These are phyloP conservation scores for Plagodis dolabraria DNA, from an alignment of 2,888 invertebrate genomes.

Conservation along the genomic window DNA sequence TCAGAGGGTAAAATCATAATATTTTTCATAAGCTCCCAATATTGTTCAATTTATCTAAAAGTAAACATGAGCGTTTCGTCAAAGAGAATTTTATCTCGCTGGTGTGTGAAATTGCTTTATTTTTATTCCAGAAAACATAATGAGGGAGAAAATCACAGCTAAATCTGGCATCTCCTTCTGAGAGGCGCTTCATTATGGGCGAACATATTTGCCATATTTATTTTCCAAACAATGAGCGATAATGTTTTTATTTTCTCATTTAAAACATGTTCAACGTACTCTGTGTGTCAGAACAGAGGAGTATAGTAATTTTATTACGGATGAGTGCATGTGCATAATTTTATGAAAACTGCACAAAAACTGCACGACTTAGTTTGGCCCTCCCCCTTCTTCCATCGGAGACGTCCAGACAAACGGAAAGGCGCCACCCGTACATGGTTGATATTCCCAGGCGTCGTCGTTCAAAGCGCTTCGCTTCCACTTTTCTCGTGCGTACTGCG, in stretches of 20 bases:
- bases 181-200: slow-evolving; percentile 16
- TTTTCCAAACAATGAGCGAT: slow-evolving; percentile 15
- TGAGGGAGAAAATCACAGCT: slow-evolving; percentile 13
- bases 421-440: too few relatives aligned
- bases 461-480: too few relatives aligned
- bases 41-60: slow-evolving; percentile 24
- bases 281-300: too few relatives aligned
- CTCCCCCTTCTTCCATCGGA: too few relatives aligned
- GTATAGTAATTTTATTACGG: too few relatives aligned
- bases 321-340: too few relatives aligned
- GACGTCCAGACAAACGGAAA: too few relatives aligned
- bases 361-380: too few relatives aligned
- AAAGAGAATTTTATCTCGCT: slow-evolving; percentile 16
- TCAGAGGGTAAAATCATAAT: background rate
- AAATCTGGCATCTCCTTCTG: slow-evolving; percentile 6
- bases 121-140: slow-evolving; percentile 19
- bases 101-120: slow-evolving; percentile 30
- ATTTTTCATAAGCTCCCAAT: slow-evolving; percentile 12
- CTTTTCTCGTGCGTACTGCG: too few relatives aligned
- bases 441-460: too few relatives aligned
- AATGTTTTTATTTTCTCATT: background rate
- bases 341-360: too few relatives aligned
- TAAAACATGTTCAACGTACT: background rate
- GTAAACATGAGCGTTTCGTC: slow-evolving; percentile 9
- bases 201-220: slow-evolving; percentile 6